These are phyloP conservation scores for Plumapathes pennacea DNA, from an alignment of 92 coral and sea anemone species.

Conservation along the genomic window DNA sequence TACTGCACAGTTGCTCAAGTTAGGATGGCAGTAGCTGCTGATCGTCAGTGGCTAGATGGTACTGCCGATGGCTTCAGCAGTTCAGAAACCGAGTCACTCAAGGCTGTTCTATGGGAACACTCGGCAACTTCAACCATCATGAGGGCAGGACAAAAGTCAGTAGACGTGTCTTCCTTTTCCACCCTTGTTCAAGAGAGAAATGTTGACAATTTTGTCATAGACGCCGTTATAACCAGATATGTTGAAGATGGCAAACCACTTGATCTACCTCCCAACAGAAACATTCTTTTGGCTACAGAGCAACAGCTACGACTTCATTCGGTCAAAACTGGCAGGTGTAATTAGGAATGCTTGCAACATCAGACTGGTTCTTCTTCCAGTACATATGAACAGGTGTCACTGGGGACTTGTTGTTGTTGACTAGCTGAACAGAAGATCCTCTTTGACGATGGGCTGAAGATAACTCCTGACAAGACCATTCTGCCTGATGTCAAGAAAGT, in stretches of 20 bases:
- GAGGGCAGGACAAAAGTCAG: constrained; percentile 24
- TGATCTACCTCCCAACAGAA: constrained; percentile 24
- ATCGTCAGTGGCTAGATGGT: constrained; percentile 19
- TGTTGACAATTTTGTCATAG: constrained; percentile 52
- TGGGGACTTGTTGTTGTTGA: constrained; percentile 51
- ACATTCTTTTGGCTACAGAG: constrained; percentile 32
- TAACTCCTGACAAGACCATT: constrained; percentile 1
- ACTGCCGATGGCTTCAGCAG: constrained; percentile 7
- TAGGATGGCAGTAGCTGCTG: neutral
- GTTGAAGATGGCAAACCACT: constrained; percentile 4
- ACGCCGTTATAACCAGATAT: constrained; percentile 6
- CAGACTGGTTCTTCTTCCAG: constrained; percentile 21
- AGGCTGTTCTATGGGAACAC: constrained; percentile 20
- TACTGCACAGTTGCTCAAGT: constrained; percentile 14
- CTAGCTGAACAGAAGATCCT: neutral
- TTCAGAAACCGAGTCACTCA: constrained; percentile 1
- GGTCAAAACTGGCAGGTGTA: neutral
- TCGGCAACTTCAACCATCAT: constrained; percentile 7
- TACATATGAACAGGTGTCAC: constrained; percentile 36
- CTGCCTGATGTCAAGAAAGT: constrained; percentile 14
- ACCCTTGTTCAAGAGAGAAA: constrained; percentile 30
- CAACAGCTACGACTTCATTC: constrained; percentile 8
- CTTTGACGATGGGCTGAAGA: constrained; percentile 42
- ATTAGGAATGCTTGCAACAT: neutral
- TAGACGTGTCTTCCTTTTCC: constrained; percentile 30